Conservation (phyloP, 2,888 invertebrate genomes). For the Opisthograptis luteolata region DNA sequence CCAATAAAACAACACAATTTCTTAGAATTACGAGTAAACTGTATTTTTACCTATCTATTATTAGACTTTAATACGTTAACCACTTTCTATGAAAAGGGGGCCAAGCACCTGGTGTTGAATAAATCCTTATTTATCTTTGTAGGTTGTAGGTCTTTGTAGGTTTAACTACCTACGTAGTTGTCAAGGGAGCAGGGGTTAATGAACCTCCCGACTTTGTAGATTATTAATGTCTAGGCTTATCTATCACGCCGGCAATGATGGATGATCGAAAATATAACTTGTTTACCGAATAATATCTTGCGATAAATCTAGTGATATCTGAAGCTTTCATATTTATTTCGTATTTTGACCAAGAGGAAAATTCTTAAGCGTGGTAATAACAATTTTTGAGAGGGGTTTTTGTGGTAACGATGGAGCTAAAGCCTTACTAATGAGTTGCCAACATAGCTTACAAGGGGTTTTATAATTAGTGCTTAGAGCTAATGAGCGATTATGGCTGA, state of each 20-base stretch:
- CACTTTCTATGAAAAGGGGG: too few species aligned
- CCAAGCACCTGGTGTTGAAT: too few species aligned
- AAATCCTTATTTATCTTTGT: constrained; percentile 20
- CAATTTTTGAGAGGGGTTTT: neutral
- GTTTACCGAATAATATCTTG: constrained; percentile 32
- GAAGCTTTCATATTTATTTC: constrained; percentile 13
- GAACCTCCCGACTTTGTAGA: constrained; percentile 26
- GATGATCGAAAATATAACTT: constrained; percentile 36
- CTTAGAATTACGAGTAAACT: too few species aligned
- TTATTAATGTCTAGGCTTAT: constrained; percentile 31
- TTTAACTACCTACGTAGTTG: constrained; percentile 11
- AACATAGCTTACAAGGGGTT: too few species aligned
- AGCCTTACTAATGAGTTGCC: too few species aligned
- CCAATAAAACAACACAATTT: too few species aligned
- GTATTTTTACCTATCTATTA: too few species aligned
- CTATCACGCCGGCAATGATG: constrained; percentile 31
- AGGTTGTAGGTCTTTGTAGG: constrained; percentile 14
- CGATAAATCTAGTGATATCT: constrained; percentile 27
- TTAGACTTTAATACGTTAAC: too few species aligned
- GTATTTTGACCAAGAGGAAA: constrained; percentile 7
- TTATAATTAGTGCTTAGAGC: too few species aligned
- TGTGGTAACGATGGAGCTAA: too few species aligned
- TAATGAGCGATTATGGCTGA: too few species aligned
- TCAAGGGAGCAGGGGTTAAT: constrained; percentile 24
- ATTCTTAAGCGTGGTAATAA: neutral